Base-by-base conservation (phyloP, 2,888 invertebrate species). In the Epinotia bilunana region DNA sequence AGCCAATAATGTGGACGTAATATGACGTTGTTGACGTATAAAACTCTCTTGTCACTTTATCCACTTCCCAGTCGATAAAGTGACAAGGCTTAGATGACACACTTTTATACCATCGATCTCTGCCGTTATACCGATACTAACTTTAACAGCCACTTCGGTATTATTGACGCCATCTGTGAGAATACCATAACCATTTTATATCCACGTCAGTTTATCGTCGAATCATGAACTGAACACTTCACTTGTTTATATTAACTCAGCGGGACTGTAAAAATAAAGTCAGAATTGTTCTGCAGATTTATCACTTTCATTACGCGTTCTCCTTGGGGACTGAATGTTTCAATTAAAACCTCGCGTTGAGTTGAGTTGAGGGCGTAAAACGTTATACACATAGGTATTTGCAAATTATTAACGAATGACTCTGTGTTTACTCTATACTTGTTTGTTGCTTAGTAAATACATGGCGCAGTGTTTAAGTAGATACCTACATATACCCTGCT, bases 111-210 rank as follows among this genome's bases (percentile, higher is more conserved):
- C 77, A 83, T 82, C 86, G 86, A 88, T 88, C 86, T 84, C 70
- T 80, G 80, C 83, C 84, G 85, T 89, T 84, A 88, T 82, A 77
- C 80, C 80, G 81, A 88, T 87, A 83, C 78, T 80, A 78, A 80
- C 82, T 81, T 84, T 89, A 88, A 88, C 82, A 80, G 87, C 81
- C 84, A 86, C 86, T 90, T 88, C 83, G 84, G 80, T 86, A 84
- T 90, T 90, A 91, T 90, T 88, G 88, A 86, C 81, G 83, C 78
- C 87, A 85, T 81, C 81, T 83, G 83, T 83, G 79, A 83, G 81
- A 83, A 83, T 80, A 82, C 81, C 83, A 84, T 87, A 86, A 86
- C 84, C 85, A 80, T 85, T 82, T 87, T 82, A 85, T 83, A 83
- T 78, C 76, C 78, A 80, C 79, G 80, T 79, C 80, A 81, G 79